Base-by-base conservation (phyloP, 2,113 vertebrate genomes). In the Proterorhinus semilunaris region DNA sequence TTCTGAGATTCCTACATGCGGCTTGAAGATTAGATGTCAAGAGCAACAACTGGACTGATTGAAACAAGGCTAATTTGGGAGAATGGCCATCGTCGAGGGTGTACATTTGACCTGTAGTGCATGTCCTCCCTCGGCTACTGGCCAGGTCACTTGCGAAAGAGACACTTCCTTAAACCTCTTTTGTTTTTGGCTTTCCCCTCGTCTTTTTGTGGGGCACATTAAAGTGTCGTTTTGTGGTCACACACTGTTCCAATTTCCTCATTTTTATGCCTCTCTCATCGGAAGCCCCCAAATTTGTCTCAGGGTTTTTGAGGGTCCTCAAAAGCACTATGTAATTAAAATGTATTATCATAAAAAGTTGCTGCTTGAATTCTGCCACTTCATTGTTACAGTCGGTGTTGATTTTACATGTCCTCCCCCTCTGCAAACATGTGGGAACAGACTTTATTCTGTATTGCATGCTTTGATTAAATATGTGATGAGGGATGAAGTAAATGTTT, bases 241-340 rank as follows among this genome's bases (percentile, higher is more conserved):
- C 91, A 89, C 74, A 83, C 84, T 85, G 88, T 92, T 92, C 80
- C 88, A 90, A 87, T 91, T 91, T 88, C 81, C 77, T 86, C 70
- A 76, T 81, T 76, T 84, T 77, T 52, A 59, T 74, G 80, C 66
- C 51, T 75, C 74, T 76, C 81, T 66, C 82, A 71, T 87, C 76
- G 86, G 74, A 68, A 70, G 72, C 76, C 71, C 61, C 84, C 86
- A 91, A 90, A 90, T 88, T 36, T 36, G 27, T 36, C 27, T 36
- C 27, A 36, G 27, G 27, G 27, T 36, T 36, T 36, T 36, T 5
- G 1, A 36, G 27, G 27, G 4, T 36, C 27, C 27, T 36, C 27
- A 36, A 36, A 36, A 36, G 27, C 27, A 36, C 27, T 2, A 5
- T 36, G 27, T 36, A 36, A 36, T 3, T 36, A 36, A 36, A 36